Conservation (phyloP, 1,140 invertebrate genomes). For the Pentalonia nigronervosa region DNA sequence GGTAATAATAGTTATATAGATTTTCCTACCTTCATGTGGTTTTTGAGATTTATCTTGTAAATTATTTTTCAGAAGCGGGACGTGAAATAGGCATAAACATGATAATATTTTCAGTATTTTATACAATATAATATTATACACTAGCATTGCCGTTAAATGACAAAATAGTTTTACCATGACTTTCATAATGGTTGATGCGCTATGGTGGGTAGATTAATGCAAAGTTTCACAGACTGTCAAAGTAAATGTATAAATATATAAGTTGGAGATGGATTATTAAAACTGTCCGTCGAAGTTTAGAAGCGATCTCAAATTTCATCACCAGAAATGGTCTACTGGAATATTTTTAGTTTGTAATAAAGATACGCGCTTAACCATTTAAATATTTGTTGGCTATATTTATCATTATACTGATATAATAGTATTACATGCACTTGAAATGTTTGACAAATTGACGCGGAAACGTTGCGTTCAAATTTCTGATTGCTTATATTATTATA, state of each 20-base stretch:
- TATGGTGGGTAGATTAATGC: background rate
- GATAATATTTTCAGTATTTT: background rate
- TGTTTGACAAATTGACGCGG: background rate
- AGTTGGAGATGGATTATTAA: conserved; percentile 14
- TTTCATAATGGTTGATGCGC: background rate
- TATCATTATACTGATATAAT: background rate
- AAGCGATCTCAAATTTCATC: background rate
- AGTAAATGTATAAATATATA: conserved; percentile 21
- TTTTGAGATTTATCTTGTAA: too few relatives aligned
- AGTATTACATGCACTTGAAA: background rate
- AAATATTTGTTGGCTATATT: background rate
- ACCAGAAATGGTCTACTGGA: background rate
- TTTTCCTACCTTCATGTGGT: too few relatives aligned
- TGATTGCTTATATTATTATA: background rate
- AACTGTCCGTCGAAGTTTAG: conserved; percentile 30
- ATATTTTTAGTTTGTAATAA: background rate
- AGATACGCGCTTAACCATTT: background rate
- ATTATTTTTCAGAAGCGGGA: background rate
- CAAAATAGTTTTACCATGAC: background rate
- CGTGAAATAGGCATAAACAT: background rate
- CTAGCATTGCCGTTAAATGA: background rate
- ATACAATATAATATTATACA: background rate
- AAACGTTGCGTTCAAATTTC: background rate
- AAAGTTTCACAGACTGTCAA: conserved; percentile 40
- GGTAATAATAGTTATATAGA: too few relatives aligned